Evolutionary conservation across 2,888 invertebrate genomes (phyloP).

Genomic region (Muscina levida): DNA sequence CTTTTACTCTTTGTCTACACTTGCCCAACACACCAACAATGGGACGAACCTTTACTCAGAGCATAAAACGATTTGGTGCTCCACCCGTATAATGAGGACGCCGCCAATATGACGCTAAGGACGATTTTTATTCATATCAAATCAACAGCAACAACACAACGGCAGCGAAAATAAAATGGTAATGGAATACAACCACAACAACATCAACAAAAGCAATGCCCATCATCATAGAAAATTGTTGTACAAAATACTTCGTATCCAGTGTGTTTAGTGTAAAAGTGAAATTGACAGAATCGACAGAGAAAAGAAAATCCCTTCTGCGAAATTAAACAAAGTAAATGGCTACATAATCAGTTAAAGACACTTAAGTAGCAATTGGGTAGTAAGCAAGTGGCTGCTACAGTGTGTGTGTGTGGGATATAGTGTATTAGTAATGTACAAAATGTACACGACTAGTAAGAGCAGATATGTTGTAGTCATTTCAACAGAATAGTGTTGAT

Average conservation of each 20-base stretch:
- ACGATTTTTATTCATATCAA: not conserved
- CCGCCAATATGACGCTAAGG: conserved; percentile 61
- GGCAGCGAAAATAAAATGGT: not conserved
- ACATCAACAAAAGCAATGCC: too few relatives aligned
- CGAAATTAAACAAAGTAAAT: not conserved
- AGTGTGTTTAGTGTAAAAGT: too few relatives aligned
- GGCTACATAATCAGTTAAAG: not conserved
- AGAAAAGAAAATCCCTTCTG: not conserved
- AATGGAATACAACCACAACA: too few relatives aligned
- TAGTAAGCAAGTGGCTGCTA: not conserved
- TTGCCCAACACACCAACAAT: too few relatives aligned
- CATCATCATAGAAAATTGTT: conserved; percentile 13
- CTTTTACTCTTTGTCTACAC: too few relatives aligned
- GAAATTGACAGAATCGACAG: too few relatives aligned
- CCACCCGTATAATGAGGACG: conserved; percentile 54
- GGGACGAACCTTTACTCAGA: too few relatives aligned
- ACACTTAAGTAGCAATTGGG: not conserved
- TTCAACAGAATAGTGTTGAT: too few relatives aligned
- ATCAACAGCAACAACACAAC: not conserved
- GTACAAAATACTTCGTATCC: too few relatives aligned
- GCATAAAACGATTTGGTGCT: not conserved
- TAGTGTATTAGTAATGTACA: too few relatives aligned
- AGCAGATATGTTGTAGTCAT: not conserved
- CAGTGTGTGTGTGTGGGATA: not conserved
- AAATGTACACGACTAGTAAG: not conserved